Conservation (phyloP, 2,888 invertebrate species). For the Hermodice carunculata region DNA sequence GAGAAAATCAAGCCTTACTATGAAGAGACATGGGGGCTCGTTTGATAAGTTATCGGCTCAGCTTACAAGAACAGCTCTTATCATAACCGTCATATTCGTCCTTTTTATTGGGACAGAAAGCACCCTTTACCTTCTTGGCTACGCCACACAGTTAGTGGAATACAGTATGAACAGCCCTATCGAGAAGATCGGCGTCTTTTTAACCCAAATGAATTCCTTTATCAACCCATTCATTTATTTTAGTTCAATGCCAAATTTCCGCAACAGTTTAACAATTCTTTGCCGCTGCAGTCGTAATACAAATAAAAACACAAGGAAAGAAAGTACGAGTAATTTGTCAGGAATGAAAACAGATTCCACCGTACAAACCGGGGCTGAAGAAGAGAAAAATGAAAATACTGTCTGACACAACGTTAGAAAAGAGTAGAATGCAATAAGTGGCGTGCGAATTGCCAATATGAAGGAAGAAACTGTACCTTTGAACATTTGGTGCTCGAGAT, state of each 20-base stretch:
- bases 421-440: too few species aligned
- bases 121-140: conserved; percentile 1
- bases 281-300: too few species aligned
- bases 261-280: too few species aligned
- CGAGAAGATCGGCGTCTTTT: conserved; percentile 7
- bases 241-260: background rate
- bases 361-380: too few species aligned
- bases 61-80: background rate
- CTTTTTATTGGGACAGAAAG: background rate
- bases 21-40: background rate
- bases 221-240: conserved; percentile 7
- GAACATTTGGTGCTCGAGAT: too few species aligned
- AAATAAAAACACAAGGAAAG: too few species aligned
- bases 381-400: too few species aligned
- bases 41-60: background rate
- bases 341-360: too few species aligned
- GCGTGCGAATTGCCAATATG: too few species aligned
- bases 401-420: too few species aligned
- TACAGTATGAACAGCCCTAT: conserved; percentile 1
- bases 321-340: too few species aligned
- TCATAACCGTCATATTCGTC: background rate
- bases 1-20: background rate
- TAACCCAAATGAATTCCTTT: conserved; percentile 5
- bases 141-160: background rate
- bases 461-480: too few species aligned